Percentiles rank a stretch among this genome's conserved stretches.
Conservation (phyloP, 2,113 vertebrate species). For the Anarhynchus alexandrinus region DNA sequence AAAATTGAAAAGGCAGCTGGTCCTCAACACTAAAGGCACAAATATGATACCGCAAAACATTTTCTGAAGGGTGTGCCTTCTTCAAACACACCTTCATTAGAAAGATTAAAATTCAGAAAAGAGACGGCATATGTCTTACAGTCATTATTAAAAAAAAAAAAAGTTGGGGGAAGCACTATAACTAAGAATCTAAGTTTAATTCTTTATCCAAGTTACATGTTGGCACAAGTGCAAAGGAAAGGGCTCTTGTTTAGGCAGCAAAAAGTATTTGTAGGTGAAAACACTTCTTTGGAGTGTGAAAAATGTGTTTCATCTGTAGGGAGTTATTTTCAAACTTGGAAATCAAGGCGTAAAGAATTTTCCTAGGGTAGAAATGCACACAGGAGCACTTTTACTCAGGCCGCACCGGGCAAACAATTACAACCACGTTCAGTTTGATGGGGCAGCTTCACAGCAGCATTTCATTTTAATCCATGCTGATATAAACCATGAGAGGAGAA, state of each 20-base stretch:
- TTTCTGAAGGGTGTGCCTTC: conserved; percentile 31
- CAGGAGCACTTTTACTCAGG: background rate
- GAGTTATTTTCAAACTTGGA: conserved; percentile 22
- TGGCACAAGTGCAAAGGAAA: conserved; percentile 58
- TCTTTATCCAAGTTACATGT: conserved; percentile 41
- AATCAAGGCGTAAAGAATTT: background rate
- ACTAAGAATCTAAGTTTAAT: conserved; percentile 6
- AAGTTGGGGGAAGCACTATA: background rate
- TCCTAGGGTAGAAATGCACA: background rate
- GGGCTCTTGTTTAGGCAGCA: conserved; percentile 40
- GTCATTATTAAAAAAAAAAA: background rate
- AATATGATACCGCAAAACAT: conserved; percentile 1
- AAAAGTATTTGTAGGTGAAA: conserved; percentile 34
- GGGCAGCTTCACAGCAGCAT: background rate
- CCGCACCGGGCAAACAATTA: background rate
- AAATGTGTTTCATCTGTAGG: background rate
- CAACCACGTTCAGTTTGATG: background rate
- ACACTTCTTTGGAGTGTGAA: conserved; percentile 13
- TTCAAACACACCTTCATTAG: conserved; percentile 52
- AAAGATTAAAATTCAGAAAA: conserved; percentile 37
- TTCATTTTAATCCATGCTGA: background rate
- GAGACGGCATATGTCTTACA: background rate
- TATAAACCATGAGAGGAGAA: background rate
- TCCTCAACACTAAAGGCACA: conserved; percentile 23
- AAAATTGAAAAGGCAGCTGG: conserved; percentile 25